Evolutionary conservation across 2,113 vertebrate species (phyloP).

Genomic region (Mesitornis unicolor): DNA sequence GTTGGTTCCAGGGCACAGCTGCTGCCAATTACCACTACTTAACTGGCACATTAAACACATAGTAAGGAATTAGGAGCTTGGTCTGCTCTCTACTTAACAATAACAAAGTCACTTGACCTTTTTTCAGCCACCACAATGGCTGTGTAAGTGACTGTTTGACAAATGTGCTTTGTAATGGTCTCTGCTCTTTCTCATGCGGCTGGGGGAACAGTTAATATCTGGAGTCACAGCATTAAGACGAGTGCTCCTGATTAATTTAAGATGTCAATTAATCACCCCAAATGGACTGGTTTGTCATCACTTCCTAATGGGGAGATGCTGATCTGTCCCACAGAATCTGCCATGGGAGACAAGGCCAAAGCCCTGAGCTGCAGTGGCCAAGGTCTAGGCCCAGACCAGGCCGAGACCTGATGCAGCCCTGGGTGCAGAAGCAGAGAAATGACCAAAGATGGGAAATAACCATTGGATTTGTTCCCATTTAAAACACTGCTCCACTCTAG

Average conservation of each 20-base stretch:
- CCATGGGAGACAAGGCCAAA: not conserved
- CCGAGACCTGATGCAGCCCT: too few relatives aligned
- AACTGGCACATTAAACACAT: constrained; percentile 72
- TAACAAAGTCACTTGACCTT: constrained; percentile 71
- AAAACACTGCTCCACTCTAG: not conserved
- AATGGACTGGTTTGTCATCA: constrained; percentile 65
- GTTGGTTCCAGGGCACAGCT: constrained; percentile 68
- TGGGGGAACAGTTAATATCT: constrained; percentile 68
- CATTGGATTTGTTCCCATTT: not conserved
- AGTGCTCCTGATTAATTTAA: constrained; percentile 55
- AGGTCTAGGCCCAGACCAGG: too few relatives aligned
- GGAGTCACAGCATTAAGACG: constrained; percentile 38
- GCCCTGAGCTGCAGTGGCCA: too few relatives aligned
- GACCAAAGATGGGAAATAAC: too few relatives aligned
- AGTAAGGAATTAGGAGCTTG: constrained; percentile 66
- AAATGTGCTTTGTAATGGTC: constrained; percentile 66
- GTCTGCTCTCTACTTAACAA: constrained; percentile 66
- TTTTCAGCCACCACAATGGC: constrained; percentile 57
- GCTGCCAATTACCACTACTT: constrained; percentile 75
- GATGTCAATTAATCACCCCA: constrained; percentile 65
- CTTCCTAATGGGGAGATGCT: constrained; percentile 64
- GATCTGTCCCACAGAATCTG: constrained; percentile 41
- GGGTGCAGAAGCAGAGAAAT: too few relatives aligned
- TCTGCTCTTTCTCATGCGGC: constrained; percentile 68
- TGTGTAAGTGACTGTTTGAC: constrained; percentile 67